Evolutionary conservation across 2,797 vertebrate species (phyloP), one percentile per base, ranked within the genome.

Genomic region (Setipinna tenuifilis): DNA sequence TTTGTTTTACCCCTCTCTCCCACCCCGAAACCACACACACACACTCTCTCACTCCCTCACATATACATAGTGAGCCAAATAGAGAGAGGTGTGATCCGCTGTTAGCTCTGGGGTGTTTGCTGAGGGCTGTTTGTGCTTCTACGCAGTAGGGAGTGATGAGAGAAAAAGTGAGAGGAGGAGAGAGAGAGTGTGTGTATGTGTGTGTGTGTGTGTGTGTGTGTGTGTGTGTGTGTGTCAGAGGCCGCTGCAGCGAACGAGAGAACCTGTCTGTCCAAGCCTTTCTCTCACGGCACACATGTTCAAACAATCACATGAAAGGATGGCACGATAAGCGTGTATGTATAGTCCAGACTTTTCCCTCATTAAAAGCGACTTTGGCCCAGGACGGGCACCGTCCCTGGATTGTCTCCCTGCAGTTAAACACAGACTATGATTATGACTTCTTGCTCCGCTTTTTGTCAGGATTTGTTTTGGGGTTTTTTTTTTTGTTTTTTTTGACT

Each of bases 61-160:
- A 54, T 54, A 54, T 78, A 78, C 41, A 78, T 78, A 78, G 71
- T 62, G 87, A 87, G 87, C 88, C 88, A 86, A 88, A 78, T 92
- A 91, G 89, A 84, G 88, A 88, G 89, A 87, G 88, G 89, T 90
- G 90, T 92, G 88, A 78, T 91, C 88, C 85, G 57, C 92, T 94
- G 90, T 93, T 92, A 91, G 92, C 93, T 78, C 71, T 41, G 31
- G 87, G 31, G 35, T 94, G 92, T 94, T 94, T 94, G 91, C 91
- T 85, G 80, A 89, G 81, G 86, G 82, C 83, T 90, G 91, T 90
- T 87, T 80, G 89, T 85, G 89, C 86, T 87, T 84, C 82, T 84
- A 78, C 83, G 50, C 61, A 57, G 81, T 85, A 78, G 86, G 75
- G 90, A 87, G 85, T 82, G 86, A 85, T 46, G 81, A 90, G 88